Evolutionary conservation across 2,113 vertebrate species (phyloP).

Genomic region (Crotalus viridis): DNA sequence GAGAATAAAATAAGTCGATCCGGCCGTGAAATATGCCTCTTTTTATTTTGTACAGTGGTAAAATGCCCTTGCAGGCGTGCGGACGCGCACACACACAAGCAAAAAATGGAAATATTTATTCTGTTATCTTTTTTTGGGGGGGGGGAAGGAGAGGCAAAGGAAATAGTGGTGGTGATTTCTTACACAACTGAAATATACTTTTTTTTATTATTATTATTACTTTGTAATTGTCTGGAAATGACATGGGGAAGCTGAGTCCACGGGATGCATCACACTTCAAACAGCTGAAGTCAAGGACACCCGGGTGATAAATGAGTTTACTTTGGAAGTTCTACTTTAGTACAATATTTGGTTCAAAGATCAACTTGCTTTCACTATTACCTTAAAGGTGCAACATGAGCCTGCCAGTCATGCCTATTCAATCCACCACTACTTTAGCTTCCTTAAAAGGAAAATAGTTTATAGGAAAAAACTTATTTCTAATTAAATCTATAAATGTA

Average conservation of each 20-base stretch:
- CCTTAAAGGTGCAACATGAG: slow-evolving; percentile 19
- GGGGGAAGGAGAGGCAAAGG: neutral
- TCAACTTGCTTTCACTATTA: slow-evolving; percentile 37
- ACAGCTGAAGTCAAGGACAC: slow-evolving; percentile 75
- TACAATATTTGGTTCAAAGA: slow-evolving; percentile 57
- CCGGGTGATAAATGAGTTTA: slow-evolving; percentile 76
- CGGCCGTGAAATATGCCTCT: slow-evolving; percentile 22
- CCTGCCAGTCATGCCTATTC: slow-evolving; percentile 24
- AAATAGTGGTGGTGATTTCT: neutral
- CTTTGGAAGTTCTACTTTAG: slow-evolving; percentile 68
- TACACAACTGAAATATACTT: slow-evolving; percentile 66
- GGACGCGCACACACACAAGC: neutral
- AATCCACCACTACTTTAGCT: neutral
- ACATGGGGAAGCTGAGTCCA: slow-evolving; percentile 70
- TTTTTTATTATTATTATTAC: slow-evolving; percentile 56
- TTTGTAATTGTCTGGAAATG: slow-evolving; percentile 74
- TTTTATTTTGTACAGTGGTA: neutral
- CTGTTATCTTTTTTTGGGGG: too few species aligned
- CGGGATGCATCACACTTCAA: slow-evolving; percentile 80
- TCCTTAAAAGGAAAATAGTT: neutral
- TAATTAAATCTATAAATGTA: neutral
- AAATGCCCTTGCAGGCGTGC: neutral
- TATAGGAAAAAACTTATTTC: neutral
- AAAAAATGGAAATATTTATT: slow-evolving; percentile 42
- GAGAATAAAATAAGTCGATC: neutral